These are phyloP conservation scores for Calosoma granatense DNA, from an alignment of 1,140 invertebrate species.

Conservation along the genomic window DNA sequence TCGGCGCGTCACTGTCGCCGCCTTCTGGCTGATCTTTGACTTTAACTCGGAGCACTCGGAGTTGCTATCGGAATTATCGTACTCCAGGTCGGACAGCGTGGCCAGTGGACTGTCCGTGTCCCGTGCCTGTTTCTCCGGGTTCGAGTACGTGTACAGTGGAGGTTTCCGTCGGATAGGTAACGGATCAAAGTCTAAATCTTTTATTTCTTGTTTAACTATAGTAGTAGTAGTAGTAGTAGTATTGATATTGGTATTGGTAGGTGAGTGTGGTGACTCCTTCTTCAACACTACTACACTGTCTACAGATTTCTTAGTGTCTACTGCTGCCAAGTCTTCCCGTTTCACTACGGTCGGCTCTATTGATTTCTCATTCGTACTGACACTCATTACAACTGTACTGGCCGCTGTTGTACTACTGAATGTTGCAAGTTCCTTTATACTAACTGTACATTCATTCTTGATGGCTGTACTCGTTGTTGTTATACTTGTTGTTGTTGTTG, in stretches of 20 bases:
- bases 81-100: slow-evolving; percentile 14
- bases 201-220: slow-evolving; percentile 29
- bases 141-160: slow-evolving; percentile 65
- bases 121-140: slow-evolving; percentile 47
- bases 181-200: slow-evolving; percentile 45
- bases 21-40: neutral
- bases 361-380: neutral
- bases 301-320: no score
- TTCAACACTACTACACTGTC: neutral
- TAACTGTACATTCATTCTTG: no score
- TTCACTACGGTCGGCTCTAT: neutral
- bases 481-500: no score
- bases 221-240: slow-evolving; percentile 19
- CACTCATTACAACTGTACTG: no score
- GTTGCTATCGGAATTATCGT: slow-evolving; percentile 21
- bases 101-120: slow-evolving; percentile 20
- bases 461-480: no score
- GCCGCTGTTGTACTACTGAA: no score
- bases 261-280: neutral
- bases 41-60: slow-evolving; percentile 18
- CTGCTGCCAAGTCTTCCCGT: neutral
- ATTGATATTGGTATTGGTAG: slow-evolving; percentile 19
- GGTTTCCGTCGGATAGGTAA: slow-evolving; percentile 59
- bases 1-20: neutral
- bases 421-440: no score